A percentile compares a stretch with the other conserved stretches of the same genome.
phyloP scores from a whole-genome alignment of 2,888 invertebrate genomes.

The Tetropium fuscum region DNA sequence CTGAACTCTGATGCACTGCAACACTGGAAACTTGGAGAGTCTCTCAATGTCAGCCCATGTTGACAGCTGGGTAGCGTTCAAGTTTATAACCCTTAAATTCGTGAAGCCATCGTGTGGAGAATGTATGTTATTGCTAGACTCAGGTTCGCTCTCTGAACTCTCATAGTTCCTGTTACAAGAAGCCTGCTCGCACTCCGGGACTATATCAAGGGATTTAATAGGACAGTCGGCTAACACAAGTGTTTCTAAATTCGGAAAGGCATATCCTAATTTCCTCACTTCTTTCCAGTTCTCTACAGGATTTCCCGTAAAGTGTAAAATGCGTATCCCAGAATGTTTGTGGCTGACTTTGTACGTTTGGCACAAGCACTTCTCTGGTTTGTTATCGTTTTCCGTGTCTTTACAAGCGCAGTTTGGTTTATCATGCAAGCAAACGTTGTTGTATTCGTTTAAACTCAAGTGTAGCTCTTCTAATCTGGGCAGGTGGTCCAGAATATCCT shows the following conservation, averaged over 20 bases:
- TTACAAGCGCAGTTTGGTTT: constrained; percentile 51
- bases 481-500: constrained; percentile 79
- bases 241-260: constrained; percentile 88
- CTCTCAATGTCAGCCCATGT: constrained; percentile 93
- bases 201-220: constrained; percentile 69
- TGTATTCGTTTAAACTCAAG: constrained; percentile 91
- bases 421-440: constrained; percentile 76
- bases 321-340: constrained; percentile 77
- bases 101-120: constrained; percentile 75
- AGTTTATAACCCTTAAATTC: constrained; percentile 81
- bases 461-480: constrained; percentile 91
- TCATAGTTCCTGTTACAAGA: constrained; percentile 55
- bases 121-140: constrained; percentile 66
- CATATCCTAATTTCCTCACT: constrained; percentile 84
- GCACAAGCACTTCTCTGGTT: constrained; percentile 29
- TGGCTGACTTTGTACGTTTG: constrained; percentile 48
- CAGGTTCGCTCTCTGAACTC: constrained; percentile 71
- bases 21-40: constrained; percentile 83
- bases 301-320: constrained; percentile 90
- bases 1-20: constrained; percentile 87
- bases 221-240: constrained; percentile 90
- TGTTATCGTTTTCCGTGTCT: constrained; percentile 38
- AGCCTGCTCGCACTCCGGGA: constrained; percentile 40
- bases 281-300: constrained; percentile 87
- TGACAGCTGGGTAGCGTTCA: constrained; percentile 85